Evolutionary conservation across 2,888 invertebrate genomes (phyloP).

Genomic region (Hyposoter dolosus): DNA sequence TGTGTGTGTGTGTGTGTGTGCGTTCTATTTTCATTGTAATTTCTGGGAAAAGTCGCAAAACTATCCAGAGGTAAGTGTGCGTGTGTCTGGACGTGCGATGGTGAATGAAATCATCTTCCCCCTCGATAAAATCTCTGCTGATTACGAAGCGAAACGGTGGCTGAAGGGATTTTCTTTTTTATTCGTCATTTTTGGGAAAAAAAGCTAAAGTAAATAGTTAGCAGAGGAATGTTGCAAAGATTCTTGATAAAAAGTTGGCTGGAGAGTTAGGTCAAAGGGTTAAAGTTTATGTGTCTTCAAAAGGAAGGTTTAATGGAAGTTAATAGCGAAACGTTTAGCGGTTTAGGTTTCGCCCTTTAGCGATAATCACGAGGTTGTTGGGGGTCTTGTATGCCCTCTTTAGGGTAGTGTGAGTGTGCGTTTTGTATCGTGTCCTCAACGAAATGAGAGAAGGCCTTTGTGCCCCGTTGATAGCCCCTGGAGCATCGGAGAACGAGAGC

Average conservation of each 20-base stretch:
- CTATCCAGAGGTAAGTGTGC: too few relatives aligned
- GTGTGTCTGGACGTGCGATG: too few relatives aligned
- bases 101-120: too few relatives aligned
- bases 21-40: too few relatives aligned
- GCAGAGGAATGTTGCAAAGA: neutral
- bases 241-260: neutral
- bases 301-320: conserved; percentile 83
- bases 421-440: conserved; percentile 67
- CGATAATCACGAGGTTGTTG: conserved; percentile 79
- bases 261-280: conserved; percentile 38
- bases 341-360: conserved; percentile 80
- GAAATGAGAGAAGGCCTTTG: conserved; percentile 73
- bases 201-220: neutral
- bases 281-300: conserved; percentile 75
- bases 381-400: conserved; percentile 44
- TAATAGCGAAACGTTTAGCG: conserved; percentile 84
- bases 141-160: too few relatives aligned
- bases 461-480: conserved; percentile 65
- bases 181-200: neutral
- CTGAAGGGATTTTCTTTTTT: too few relatives aligned
- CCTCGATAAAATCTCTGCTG: too few relatives aligned
- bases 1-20: too few relatives aligned
- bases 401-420: conserved; percentile 45
- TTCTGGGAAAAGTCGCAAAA: too few relatives aligned
- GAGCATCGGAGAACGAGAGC: conserved; percentile 44